phyloP scores from a whole-genome alignment of 2,888 invertebrate genomes.

The Furcula furcula region DNA sequence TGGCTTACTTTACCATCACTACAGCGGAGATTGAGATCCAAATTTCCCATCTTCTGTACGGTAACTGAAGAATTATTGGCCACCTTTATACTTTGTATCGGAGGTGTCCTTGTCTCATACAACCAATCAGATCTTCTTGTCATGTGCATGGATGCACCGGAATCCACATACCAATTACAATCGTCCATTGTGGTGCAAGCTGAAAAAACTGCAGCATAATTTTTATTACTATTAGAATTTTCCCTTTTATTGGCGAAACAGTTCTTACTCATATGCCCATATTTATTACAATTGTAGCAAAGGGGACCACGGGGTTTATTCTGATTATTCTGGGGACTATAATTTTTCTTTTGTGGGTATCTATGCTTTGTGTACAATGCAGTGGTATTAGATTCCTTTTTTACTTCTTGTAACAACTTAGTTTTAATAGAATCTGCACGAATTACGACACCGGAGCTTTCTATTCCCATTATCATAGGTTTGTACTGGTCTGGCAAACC shows the following conservation, averaged over 20 bases:
- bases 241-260: slow-evolving; percentile 8
- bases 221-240: slow-evolving; percentile 1
- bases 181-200: slow-evolving; percentile 3
- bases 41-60: not conserved
- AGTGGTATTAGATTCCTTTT: too few species aligned
- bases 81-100: not conserved
- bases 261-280: slow-evolving; percentile 12
- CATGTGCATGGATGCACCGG: slow-evolving; percentile 27
- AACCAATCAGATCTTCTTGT: not conserved
- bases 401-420: too few species aligned
- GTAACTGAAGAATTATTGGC: not conserved
- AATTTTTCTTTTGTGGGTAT: too few species aligned
- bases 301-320: not conserved
- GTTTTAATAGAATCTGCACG: too few species aligned
- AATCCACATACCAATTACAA: slow-evolving; percentile 14
- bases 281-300: slow-evolving; percentile 2
- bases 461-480: too few species aligned
- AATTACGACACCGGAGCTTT: too few species aligned
- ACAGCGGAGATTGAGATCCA: not conserved
- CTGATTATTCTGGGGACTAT: not conserved
- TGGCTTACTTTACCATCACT: not conserved
- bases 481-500: too few species aligned
- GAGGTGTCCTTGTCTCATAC: not conserved
- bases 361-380: too few species aligned
- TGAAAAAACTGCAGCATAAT: slow-evolving; percentile 16